phyloP scores from a whole-genome alignment of 2,113 vertebrate species.

The Corapipo altera region DNA sequence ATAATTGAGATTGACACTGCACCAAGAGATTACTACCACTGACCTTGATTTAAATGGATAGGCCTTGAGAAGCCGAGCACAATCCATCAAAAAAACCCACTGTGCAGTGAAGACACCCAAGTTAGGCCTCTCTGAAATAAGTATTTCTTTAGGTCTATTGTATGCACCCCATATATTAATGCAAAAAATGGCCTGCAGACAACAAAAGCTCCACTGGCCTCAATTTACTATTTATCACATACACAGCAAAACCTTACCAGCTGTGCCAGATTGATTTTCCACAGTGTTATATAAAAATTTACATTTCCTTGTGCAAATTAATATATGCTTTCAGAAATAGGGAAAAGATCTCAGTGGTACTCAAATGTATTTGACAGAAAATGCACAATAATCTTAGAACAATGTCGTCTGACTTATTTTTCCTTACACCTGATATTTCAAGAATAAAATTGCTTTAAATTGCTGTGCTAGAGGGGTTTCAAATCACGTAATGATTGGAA shows the following conservation, averaged over 20 bases:
- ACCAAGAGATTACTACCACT: neutral
- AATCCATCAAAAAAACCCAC: neutral
- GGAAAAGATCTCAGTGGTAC: neutral
- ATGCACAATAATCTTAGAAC: neutral
- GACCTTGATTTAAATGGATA: neutral
- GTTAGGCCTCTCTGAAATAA: neutral
- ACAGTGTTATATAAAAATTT: neutral
- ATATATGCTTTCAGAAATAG: neutral
- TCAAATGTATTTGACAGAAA: neutral
- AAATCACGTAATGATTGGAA: neutral
- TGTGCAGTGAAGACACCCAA: neutral
- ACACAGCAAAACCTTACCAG: neutral
- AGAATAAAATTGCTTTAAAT: neutral
- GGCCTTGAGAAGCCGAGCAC: fast-evolving
- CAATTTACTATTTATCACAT: neutral
- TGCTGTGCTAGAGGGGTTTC: neutral
- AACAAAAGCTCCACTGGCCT: neutral
- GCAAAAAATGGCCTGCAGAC: neutral
- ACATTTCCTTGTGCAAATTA: neutral
- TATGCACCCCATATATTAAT: neutral
- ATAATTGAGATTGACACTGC: neutral
- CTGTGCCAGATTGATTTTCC: neutral
- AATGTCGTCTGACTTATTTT: neutral
- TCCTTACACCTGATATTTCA: neutral
- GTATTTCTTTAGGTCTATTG: neutral